Conservation (phyloP, 2,888 invertebrate genomes). For the Cephus pygmeus region DNA sequence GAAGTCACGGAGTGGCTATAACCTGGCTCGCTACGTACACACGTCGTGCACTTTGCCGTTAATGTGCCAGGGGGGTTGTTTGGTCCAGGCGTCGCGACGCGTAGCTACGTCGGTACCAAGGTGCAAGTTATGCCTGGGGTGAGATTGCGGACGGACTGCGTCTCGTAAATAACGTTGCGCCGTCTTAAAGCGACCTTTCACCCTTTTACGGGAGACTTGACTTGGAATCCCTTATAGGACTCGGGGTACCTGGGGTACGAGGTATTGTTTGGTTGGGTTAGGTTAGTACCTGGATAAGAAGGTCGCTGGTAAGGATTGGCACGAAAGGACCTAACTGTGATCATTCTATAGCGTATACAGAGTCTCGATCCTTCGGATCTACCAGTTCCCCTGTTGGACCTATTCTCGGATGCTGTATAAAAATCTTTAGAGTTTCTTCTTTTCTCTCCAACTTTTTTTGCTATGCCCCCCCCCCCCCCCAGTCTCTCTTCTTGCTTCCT, state of each 20-base stretch:
- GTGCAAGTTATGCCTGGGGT: slow-evolving; percentile 13
- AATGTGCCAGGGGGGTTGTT: slow-evolving; percentile 25
- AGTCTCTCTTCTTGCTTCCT: slow-evolving; percentile 12
- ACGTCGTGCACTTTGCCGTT: slow-evolving; percentile 34
- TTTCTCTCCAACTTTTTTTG: slow-evolving; percentile 25
- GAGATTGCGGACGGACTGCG: slow-evolving; percentile 37
- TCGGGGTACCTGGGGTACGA: not conserved
- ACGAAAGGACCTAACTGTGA: not conserved
- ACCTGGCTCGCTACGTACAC: slow-evolving; percentile 35
- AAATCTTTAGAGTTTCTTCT: not conserved
- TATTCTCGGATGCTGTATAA: not conserved
- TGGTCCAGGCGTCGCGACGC: slow-evolving; percentile 1
- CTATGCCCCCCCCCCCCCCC: not conserved
- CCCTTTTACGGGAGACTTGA: not conserved
- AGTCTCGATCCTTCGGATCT: not conserved
- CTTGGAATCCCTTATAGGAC: not conserved
- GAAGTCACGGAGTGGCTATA: slow-evolving; percentile 50
- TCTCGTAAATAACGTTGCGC: slow-evolving; percentile 37
- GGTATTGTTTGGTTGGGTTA: not conserved
- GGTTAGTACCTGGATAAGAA: not conserved
- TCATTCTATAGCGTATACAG: not conserved
- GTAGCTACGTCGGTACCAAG: slow-evolving; percentile 2
- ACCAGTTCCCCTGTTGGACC: not conserved
- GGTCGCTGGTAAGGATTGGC: not conserved
- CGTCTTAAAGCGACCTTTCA: not conserved